These are phyloP conservation scores for Lethocerus indicus DNA, from an alignment of 1,140 invertebrate species.

Conservation along the genomic window DNA sequence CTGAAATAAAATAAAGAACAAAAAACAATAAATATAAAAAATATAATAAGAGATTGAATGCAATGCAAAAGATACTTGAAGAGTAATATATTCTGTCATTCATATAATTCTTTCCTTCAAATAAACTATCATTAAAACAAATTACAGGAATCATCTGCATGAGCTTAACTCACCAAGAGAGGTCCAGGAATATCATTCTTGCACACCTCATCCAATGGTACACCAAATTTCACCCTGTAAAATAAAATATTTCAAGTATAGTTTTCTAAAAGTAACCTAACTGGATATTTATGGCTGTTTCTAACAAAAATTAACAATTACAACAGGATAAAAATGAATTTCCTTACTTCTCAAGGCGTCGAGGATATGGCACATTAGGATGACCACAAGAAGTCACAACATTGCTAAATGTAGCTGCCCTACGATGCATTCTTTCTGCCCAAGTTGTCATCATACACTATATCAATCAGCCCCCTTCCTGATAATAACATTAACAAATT, in stretches of 20 bases:
- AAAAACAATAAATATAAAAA: not conserved
- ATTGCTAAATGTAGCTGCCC: slow-evolving; percentile 72
- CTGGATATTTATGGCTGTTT: too few relatives aligned
- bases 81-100: slow-evolving; percentile 1
- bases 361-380: slow-evolving; percentile 51
- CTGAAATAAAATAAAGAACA: slow-evolving; percentile 26
- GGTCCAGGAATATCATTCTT: slow-evolving; percentile 86
- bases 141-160: too few relatives aligned
- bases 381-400: slow-evolving; percentile 77
- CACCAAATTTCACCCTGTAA: slow-evolving; percentile 76
- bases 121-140: too few relatives aligned
- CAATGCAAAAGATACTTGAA: slow-evolving; percentile 1
- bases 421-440: slow-evolving; percentile 74
- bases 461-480: slow-evolving; percentile 5
- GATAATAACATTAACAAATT: too few relatives aligned
- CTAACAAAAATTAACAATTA: too few relatives aligned
- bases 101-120: too few relatives aligned
- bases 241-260: slow-evolving; percentile 12
- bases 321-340: not conserved
- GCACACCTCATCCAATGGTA: slow-evolving; percentile 74
- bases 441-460: slow-evolving; percentile 59
- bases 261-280: too few relatives aligned
- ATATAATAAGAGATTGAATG: not conserved
- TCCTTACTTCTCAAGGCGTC: slow-evolving; percentile 62
- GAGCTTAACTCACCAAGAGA: slow-evolving; percentile 61